phyloP scores from a whole-genome alignment of 2,113 vertebrate genomes.

The Atlantisia rogersi region DNA sequence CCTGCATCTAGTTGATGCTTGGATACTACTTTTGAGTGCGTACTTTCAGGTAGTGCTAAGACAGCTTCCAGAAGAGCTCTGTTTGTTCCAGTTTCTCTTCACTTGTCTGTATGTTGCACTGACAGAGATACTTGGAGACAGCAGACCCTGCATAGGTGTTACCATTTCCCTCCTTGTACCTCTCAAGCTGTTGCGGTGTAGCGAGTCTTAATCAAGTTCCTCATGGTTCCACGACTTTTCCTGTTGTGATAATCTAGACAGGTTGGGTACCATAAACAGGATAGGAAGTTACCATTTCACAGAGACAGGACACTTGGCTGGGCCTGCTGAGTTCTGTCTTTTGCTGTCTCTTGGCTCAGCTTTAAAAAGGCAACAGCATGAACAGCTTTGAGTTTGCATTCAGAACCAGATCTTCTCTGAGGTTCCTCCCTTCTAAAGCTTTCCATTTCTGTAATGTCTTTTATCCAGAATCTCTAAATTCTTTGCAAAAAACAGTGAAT shows the following conservation, averaged over 20 bases:
- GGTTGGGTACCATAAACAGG: neutral
- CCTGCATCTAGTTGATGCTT: neutral
- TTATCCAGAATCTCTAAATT: neutral
- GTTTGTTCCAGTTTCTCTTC: neutral
- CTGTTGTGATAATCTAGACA: neutral
- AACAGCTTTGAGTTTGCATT: conserved; percentile 7
- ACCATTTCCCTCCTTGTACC: neutral
- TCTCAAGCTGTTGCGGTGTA: neutral
- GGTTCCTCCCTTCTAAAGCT: neutral
- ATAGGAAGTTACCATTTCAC: neutral
- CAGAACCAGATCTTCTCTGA: neutral
- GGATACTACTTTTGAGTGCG: neutral
- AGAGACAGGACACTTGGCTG: neutral
- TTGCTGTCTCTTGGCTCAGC: neutral
- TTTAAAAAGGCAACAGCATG: neutral
- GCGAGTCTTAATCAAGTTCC: neutral
- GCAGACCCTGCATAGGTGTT: neutral
- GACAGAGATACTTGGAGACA: neutral
- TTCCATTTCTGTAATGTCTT: neutral
- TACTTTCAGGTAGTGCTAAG: neutral
- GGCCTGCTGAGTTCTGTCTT: neutral
- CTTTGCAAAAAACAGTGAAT: neutral
- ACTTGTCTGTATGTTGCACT: neutral
- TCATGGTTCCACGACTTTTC: neutral
- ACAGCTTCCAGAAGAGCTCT: neutral